Conservation (phyloP, 2,888 invertebrate species). For the Macroteleia sp. region DNA sequence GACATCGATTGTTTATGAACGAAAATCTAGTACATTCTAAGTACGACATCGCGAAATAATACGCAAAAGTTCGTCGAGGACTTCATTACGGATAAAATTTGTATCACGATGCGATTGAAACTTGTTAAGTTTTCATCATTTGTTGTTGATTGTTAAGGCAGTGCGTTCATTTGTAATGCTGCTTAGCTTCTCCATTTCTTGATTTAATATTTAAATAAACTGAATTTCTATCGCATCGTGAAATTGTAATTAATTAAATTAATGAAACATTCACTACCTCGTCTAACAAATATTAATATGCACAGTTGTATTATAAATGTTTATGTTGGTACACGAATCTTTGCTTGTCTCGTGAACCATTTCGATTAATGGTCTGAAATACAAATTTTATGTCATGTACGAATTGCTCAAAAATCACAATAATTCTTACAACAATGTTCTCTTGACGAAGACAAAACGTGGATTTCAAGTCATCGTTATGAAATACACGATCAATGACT, state of each 20-base stretch:
- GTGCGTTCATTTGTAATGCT: conserved; percentile 32
- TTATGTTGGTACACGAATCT: background rate
- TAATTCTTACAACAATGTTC: background rate
- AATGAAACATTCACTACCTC: background rate
- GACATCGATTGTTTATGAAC: conserved; percentile 4
- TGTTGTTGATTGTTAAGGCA: conserved; percentile 29
- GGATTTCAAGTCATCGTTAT: too few species aligned
- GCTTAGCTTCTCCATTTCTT: background rate
- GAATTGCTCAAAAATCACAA: background rate
- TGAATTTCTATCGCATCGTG: conserved; percentile 25
- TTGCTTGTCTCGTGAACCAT: background rate
- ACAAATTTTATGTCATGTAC: background rate
- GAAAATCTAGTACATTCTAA: conserved; percentile 10
- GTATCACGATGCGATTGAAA: conserved; percentile 33
- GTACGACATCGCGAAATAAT: conserved; percentile 26
- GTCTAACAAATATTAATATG: conserved; percentile 14
- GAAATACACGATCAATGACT: too few species aligned
- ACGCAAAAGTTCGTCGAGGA: conserved; percentile 1
- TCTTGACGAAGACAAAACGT: too few species aligned
- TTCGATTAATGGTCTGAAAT: conserved; percentile 16
- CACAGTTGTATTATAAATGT: conserved; percentile 11
- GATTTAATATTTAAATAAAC: background rate
- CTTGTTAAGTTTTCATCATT: background rate
- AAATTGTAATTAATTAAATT: too few species aligned
- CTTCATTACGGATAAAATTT: background rate